phyloP scores from a whole-genome alignment of 2,113 vertebrate species.

The Microcebus ravelobensis region DNA sequence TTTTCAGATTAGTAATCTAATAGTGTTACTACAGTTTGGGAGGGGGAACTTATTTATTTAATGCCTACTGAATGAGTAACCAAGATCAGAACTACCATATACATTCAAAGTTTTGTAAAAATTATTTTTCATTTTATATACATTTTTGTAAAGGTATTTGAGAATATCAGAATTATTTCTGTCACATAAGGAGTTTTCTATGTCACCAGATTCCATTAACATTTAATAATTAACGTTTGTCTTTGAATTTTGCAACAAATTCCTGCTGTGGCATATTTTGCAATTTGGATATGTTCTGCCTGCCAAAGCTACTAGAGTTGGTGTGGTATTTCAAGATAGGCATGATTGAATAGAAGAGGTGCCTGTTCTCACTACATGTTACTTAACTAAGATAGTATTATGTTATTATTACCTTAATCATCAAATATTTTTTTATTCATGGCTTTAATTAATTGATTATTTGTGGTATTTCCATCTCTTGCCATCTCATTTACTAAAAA shows the following conservation, averaged over 20 bases:
- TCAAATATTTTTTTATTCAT: neutral
- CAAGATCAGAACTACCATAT: neutral
- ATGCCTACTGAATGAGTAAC: neutral
- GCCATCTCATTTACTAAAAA: conserved; percentile 43
- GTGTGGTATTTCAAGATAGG: neutral
- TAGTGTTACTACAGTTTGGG: neutral
- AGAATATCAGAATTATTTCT: conserved; percentile 15
- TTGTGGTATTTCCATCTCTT: neutral
- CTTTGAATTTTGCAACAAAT: conserved; percentile 42
- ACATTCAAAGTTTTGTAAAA: neutral
- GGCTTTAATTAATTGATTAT: neutral
- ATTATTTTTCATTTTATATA: neutral
- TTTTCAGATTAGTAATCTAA: conserved; percentile 17
- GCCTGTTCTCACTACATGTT: neutral
- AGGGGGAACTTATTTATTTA: neutral
- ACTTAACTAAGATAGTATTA: neutral
- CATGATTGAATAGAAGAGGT: neutral
- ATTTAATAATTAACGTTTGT: conserved; percentile 46
- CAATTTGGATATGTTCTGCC: neutral
- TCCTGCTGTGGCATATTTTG: neutral
- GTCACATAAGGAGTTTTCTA: neutral
- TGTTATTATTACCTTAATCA: neutral
- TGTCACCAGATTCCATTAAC: neutral
- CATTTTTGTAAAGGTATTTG: conserved; percentile 1
- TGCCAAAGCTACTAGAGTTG: conserved; percentile 7